Base-by-base conservation (phyloP, 2,888 invertebrate species). In the Drosophila longiperda region DNA sequence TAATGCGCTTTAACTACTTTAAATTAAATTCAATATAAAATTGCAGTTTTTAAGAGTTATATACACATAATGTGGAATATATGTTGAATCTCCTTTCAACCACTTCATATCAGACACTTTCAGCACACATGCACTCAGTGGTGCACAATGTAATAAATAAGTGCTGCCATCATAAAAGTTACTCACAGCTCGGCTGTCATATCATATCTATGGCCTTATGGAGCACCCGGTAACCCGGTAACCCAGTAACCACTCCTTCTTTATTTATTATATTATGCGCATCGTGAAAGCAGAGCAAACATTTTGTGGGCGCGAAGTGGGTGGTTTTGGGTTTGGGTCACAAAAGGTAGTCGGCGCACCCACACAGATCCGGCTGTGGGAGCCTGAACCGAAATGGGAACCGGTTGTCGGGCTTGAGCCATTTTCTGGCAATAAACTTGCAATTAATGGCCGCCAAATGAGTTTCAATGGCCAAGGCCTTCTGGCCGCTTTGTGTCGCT, bases 371-470 rank as follows among this genome's bases (percentile, higher is more conserved):
- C 50, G 53, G 48, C 64, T 32, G 26, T 33, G 23, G 26, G 60
- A 36, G 23, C 23, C 23, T 17, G 4, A 17, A 45, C 33, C 32
- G n/a, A 17, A 12, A 40, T 15, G 29, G 26, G 17, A 36, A 20
- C n/a, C 40, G 49, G 45, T 34, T 17, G 42, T 50, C 57, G 49
- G 48, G 57, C 60, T 55, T 59, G 66, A 23, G 73, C 72, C 80
- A 79, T 73, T 83, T 83, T 83, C 76, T 74, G 83, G 76, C 89
- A 73, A 86, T 83, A 88, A 86, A 90, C 70, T 88, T 72, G 63
- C 83, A 74, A 78, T 81, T 86, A 86, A 90, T 79, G 87, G 65
- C 61, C 69, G 42, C 66, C 72, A 72, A 85, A 80, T 82, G 75
- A 75, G 81, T 75, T 83, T 75, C 57, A 66, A 70, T 82, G 80